Percentiles rank a stretch among this genome's conserved stretches.
These are phyloP conservation scores for Apogon talboti DNA, from an alignment of 2,797 vertebrate genomes.

Conservation along the genomic window DNA sequence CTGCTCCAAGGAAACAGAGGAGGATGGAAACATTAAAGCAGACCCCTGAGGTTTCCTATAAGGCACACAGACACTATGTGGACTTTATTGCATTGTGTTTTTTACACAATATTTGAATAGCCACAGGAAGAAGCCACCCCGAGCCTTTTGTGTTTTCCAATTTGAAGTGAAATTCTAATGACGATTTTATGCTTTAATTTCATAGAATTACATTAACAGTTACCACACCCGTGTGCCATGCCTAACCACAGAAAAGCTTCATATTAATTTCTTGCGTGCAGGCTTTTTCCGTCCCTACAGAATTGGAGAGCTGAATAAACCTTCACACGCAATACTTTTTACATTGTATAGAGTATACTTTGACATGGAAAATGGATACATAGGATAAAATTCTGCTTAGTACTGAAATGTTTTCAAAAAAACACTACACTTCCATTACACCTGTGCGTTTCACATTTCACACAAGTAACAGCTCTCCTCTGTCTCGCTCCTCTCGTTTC, in stretches of 20 bases:
- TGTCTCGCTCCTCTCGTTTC: constrained; percentile 13
- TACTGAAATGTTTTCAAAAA: constrained; percentile 63
- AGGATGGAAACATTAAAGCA: constrained; percentile 71
- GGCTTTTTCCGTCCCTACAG: background rate
- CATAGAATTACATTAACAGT: constrained; percentile 20
- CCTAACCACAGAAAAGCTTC: constrained; percentile 5
- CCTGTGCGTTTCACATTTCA: constrained; percentile 70
- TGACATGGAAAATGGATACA: constrained; percentile 48
- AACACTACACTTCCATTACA: constrained; percentile 64
- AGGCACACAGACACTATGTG: constrained; percentile 40
- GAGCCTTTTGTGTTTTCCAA: background rate
- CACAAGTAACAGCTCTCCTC: constrained; percentile 43
- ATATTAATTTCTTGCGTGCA: constrained; percentile 22
- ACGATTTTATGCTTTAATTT: constrained; percentile 24
- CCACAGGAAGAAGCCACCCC: background rate
- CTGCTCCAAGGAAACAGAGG: constrained; percentile 47
- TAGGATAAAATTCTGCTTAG: constrained; percentile 72
- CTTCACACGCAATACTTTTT: constrained; percentile 18
- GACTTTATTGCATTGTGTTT: constrained; percentile 59
- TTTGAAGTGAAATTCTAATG: constrained; percentile 34
- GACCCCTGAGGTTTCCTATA: constrained; percentile 65
- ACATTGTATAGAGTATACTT: constrained; percentile 8
- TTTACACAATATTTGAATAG: constrained; percentile 21
- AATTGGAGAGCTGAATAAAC: constrained; percentile 18
- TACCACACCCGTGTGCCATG: background rate